Evolutionary conservation across 2,888 invertebrate species (phyloP), one percentile per base, ranked within the genome.

Genomic region (Leuctra nigra): DNA sequence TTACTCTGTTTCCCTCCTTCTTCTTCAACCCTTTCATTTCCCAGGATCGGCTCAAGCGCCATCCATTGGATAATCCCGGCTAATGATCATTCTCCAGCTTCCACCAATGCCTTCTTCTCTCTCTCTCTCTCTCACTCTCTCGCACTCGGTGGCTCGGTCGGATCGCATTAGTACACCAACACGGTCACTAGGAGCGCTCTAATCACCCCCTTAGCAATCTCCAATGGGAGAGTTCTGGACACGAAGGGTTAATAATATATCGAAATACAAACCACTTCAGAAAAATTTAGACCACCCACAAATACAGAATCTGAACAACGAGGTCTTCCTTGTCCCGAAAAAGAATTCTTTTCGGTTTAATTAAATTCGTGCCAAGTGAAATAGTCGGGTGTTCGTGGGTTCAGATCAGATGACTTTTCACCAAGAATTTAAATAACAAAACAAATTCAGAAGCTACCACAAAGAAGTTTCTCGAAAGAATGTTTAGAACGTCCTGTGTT

Each of bases 31-130:
- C 54, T 54, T 56, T 48, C 57, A 57, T 57, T 57, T 29, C 29
- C 11, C 14, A 6, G 41, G 25, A 29, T 22, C 44, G 46, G 44
- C 6, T 44, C 23, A 44, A 44, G 44, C 44, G 20, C 22, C 23
- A 44, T 44, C 54, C 44, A 14, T 35, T 29, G 60, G 67, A 68
- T 68, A 68, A 69, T 67, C 66, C 67, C 63, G 61, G 66, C 66
- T 68, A 68, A 69, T 66, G 68, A 68, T 68, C 57, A 48, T 50
- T 50, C 35, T 47, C 47, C 33, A 18, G 16, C 50, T 50, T 35
- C 20, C 35, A 50, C 22, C 50, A 50, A 50, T 50, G 11, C 16
- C 11, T 50, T 50, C 35, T n/a, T 35, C 22, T 57, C 57, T 55
- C 55, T 59, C 55, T 59, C 55, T 53, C 55, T 56, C 50, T 53